Base-by-base conservation (phyloP, 2,113 vertebrate species). In the Leucopsar rothschildi region DNA sequence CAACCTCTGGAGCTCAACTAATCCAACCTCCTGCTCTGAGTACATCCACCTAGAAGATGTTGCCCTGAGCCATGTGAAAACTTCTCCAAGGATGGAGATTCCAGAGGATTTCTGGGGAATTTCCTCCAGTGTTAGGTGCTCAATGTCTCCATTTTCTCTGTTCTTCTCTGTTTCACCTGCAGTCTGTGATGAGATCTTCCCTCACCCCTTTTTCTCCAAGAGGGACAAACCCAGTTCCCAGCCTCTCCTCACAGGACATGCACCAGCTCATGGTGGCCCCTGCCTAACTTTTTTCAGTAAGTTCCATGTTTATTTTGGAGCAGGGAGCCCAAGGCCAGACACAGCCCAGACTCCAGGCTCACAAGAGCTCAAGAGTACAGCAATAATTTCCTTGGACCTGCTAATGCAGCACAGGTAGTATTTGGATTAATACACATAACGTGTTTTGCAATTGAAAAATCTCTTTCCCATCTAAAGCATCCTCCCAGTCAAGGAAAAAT, bases 361-460 rank as follows among this genome's bases (percentile, higher is more conserved):
- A 64, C 21, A 45, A 9, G 25, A 71, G 7, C 33, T 15, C 63
- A 50, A 12, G 20, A 84, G 6, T 2, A 5, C 29, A 85, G 18
- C 8, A 42, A 33, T 10, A 2, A 64, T 50, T 40, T 72, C 13
- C 15, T 42, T 35, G 25, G 12, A 28, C 23, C 42, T 52, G 49
- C 21, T 33, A n/a, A 47, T 22, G 15, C 69, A 90, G 18, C 29
- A 31, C 0, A 0, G 24, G 37, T 19, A 1, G 1, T 15, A 9
- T 25, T 78, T 25, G 35, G 5, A 25, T 65, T 83, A 31, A 47
- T 37, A n/a, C 4, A 68, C 1, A 15, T 11, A n/a, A 5, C n/a
- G 15, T 19, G 23, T 27, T 71, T 21, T 40, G 31, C 29, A 84
- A 31, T 0, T 60, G 57, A 87, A 91, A 87, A 87, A 78, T 42